phyloP scores from a whole-genome alignment of 1,140 invertebrate species.

The Galleria mellonella region DNA sequence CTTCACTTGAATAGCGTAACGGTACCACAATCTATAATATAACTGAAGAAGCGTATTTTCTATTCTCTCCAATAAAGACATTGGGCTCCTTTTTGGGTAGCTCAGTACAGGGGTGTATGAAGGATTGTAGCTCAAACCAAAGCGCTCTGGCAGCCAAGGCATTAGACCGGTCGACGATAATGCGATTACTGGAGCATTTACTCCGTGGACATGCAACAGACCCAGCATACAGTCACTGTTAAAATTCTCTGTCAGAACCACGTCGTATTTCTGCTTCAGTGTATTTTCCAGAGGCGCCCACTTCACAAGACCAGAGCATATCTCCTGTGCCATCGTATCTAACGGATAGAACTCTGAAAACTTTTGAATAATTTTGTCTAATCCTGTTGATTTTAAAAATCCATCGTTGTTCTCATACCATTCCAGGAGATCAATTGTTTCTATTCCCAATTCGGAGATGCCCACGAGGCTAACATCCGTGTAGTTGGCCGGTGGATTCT shows the following conservation, averaged over 20 bases:
- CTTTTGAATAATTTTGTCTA: slow-evolving; percentile 28
- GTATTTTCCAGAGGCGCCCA: slow-evolving; percentile 44
- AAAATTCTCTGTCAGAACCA: slow-evolving; percentile 79
- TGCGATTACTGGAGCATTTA: slow-evolving; percentile 72
- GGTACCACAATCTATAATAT: slow-evolving; percentile 38
- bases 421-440: slow-evolving; percentile 37
- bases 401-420: slow-evolving; percentile 32
- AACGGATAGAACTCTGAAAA: slow-evolving; percentile 32
- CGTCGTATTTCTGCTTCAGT: slow-evolving; percentile 73
- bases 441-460: slow-evolving; percentile 37
- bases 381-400: slow-evolving; percentile 17
- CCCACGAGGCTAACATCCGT: slow-evolving; percentile 47
- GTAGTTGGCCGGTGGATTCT: slow-evolving; percentile 39
- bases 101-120: slow-evolving; percentile 77
- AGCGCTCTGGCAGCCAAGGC: slow-evolving; percentile 74
- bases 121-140: slow-evolving; percentile 76
- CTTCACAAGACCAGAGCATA: slow-evolving; percentile 53
- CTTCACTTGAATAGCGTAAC: slow-evolving; percentile 36
- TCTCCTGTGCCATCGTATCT: slow-evolving; percentile 33
- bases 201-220: slow-evolving; percentile 70
- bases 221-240: slow-evolving; percentile 79
- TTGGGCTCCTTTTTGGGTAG: slow-evolving; percentile 48
- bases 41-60: slow-evolving; percentile 60
- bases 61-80: slow-evolving; percentile 76
- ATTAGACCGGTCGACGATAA: slow-evolving; percentile 76